Evolutionary conservation across 2,888 invertebrate species (phyloP).

Genomic region (Unio delphinus): DNA sequence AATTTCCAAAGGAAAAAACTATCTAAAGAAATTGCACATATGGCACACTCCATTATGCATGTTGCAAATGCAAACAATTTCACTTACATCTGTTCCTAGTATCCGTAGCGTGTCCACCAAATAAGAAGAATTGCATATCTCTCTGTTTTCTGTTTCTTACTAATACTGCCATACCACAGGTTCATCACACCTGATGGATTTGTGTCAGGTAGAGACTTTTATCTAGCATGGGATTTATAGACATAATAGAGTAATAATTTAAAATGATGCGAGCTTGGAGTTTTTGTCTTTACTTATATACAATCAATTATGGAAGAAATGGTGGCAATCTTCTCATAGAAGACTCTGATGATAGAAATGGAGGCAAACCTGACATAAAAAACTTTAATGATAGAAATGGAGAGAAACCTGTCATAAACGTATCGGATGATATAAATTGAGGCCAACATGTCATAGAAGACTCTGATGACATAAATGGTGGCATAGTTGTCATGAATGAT

Average conservation of each 20-base stretch:
- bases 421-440: too few relatives aligned
- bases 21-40: too few relatives aligned
- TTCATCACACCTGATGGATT: constrained; percentile 21
- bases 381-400: too few relatives aligned
- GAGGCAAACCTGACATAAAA: too few relatives aligned
- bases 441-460: too few relatives aligned
- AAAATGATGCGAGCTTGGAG: constrained; percentile 17
- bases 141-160: constrained; percentile 24
- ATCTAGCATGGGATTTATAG: constrained; percentile 28
- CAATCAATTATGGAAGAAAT: constrained; percentile 28
- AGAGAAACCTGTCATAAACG: too few relatives aligned
- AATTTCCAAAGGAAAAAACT: too few relatives aligned
- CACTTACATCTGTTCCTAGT: too few relatives aligned
- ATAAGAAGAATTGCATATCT: constrained; percentile 15
- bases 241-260: constrained; percentile 26
- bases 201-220: constrained; percentile 19
- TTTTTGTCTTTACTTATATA: constrained; percentile 25
- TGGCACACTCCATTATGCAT: too few relatives aligned
- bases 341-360: not conserved
- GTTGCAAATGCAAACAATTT: too few relatives aligned
- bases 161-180: constrained; percentile 10
- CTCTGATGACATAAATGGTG: too few relatives aligned
- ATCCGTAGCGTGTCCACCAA: not conserved
- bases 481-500: too few relatives aligned
- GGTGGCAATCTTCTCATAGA: constrained; percentile 15